A percentile compares a stretch with the other conserved stretches of the same genome.
phyloP scores from a whole-genome alignment of 2,797 vertebrate species.

The Oreochromis grahami region DNA sequence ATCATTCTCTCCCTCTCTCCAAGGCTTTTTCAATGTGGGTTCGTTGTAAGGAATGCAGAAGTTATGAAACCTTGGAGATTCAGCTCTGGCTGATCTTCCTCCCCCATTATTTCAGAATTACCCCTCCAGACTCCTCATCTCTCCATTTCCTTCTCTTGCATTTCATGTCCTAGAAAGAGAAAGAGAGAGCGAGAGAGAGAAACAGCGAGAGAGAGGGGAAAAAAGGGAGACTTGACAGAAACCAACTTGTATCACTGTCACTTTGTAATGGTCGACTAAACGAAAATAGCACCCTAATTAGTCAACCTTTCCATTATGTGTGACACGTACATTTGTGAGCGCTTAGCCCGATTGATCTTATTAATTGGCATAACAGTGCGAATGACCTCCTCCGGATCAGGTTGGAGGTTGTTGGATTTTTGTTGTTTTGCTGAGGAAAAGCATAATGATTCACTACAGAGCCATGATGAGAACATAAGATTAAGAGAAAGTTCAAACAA shows the following conservation, averaged over 20 bases:
- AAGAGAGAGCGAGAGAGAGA: not conserved
- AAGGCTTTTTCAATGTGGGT: slow-evolving; percentile 10
- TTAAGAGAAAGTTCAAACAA: slow-evolving; percentile 55
- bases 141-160: not conserved
- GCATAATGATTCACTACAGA: not conserved
- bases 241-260: not conserved
- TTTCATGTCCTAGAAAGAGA: not conserved
- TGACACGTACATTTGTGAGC: slow-evolving; percentile 1
- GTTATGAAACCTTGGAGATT: slow-evolving; percentile 6
- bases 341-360: not conserved
- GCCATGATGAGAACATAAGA: slow-evolving; percentile 32
- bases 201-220: not conserved
- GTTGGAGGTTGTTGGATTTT: not conserved
- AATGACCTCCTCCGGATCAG: slow-evolving; percentile 10
- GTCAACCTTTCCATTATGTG: slow-evolving; percentile 8
- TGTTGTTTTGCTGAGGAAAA: slow-evolving; percentile 1
- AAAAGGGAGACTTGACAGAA: not conserved
- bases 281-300: slow-evolving; percentile 33
- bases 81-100: slow-evolving; percentile 11
- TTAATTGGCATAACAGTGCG: slow-evolving; percentile 31
- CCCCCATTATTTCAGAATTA: slow-evolving; percentile 20
- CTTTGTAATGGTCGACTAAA: slow-evolving; percentile 12
- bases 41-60: not conserved
- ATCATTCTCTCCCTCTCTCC: slow-evolving; percentile 12
- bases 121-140: not conserved